Conservation (phyloP, 2,888 invertebrate genomes). For the Pristionchus arcanus region DNA sequence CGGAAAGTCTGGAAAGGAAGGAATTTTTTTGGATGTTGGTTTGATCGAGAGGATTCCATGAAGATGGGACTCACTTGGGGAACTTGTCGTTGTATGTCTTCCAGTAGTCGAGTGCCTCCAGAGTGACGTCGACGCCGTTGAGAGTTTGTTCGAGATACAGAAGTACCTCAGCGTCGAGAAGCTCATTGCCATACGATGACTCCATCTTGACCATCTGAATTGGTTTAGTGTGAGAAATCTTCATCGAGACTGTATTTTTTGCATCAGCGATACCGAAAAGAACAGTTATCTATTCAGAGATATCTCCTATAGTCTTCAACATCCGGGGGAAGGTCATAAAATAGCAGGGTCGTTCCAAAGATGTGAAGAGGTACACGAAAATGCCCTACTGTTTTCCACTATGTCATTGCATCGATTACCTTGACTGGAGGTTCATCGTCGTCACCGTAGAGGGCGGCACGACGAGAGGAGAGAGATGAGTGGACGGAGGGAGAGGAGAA, state of each 20-base stretch:
- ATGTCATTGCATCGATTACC: too few species aligned
- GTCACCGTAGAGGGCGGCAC: not conserved
- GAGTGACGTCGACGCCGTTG: not conserved
- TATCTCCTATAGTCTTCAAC: too few species aligned
- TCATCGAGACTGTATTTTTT: too few species aligned
- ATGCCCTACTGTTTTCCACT: too few species aligned
- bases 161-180: not conserved
- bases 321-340: too few species aligned
- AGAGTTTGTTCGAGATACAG: not conserved
- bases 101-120: conserved; percentile 12
- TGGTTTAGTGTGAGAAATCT: not conserved
- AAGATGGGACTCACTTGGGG: not conserved
- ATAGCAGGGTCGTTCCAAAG: too few species aligned
- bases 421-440: not conserved
- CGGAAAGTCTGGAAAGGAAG: not conserved
- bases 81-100: not conserved
- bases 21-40: not conserved
- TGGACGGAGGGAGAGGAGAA: not conserved
- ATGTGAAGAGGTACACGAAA: too few species aligned
- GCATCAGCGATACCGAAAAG: too few species aligned
- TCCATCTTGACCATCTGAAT: not conserved
- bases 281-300: not conserved
- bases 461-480: not conserved
- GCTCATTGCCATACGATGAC: not conserved
- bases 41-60: not conserved